Base-by-base conservation (phyloP, 2,888 invertebrate genomes). In the Lacanobia wlatinum region DNA sequence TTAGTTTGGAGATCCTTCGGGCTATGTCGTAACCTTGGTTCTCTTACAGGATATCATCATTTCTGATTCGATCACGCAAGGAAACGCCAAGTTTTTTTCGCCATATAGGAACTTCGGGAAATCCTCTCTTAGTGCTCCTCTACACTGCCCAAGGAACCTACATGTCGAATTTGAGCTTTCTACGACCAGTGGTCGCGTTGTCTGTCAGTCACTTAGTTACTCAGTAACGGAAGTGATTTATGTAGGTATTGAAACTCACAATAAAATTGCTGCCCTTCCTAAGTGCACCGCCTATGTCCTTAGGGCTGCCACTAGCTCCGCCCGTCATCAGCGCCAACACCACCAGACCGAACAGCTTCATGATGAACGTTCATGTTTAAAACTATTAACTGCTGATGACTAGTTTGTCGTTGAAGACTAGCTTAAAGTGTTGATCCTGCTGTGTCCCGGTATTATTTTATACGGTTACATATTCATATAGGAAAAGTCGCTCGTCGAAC, bases 231-330 rank as follows among this genome's bases (percentile, higher is more conserved):
- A 34, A 43, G 10, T 2, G 12, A 43, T 43, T 43, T 43, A 10
- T 43, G 9, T 43, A n/a, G 6, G 34, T 34, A 34, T 34, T 34
- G 2, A 6, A 67, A 87, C 87, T 86, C 65, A 88, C 88, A 67
- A 87, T 81, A 59, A 76, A 79, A 71, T 86, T 88, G 1, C 85
- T 87, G 5, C 88, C 88, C 66, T 87, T 88, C 58, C 78, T 88
- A 50, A 90, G 74, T 6, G 82, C 79, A 5, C 76, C 38, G 1
- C 75, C 79, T 43, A 79, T 34, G 21, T 75, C 79, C 61, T 80
- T 80, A 38, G 76, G 80, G 21, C 43, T 66, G 1, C 80, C 80
- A 28, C 53, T 76, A 28, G 80, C 80, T 67, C 69, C 76, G 8
- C 79, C 63, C 21, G 50, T 62, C 76, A 80, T 62, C 59, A 80